Evolutionary conservation across 2,888 invertebrate species (phyloP).

Genomic region (Zaprionus obscuricornis): DNA sequence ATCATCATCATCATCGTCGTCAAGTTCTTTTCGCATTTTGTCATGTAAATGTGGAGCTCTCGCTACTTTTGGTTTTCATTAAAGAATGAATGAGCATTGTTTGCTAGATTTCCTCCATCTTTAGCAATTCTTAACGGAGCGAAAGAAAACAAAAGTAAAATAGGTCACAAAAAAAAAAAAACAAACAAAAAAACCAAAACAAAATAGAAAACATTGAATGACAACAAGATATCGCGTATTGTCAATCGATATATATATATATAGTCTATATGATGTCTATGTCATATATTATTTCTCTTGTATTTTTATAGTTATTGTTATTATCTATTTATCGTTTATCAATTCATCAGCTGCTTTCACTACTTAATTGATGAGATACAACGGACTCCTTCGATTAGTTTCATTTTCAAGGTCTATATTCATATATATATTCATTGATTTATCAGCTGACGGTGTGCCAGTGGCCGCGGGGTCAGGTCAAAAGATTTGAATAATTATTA

Average conservation of each 20-base stretch:
- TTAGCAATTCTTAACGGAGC: neutral
- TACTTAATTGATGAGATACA: conserved; percentile 31
- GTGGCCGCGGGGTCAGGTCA: too few relatives aligned
- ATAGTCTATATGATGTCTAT: too few relatives aligned
- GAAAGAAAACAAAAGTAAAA: conserved; percentile 33
- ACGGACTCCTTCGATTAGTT: conserved; percentile 1
- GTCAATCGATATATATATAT: conserved; percentile 10
- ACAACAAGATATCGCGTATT: too few relatives aligned
- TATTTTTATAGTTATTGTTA: conserved; percentile 15
- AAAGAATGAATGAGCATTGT: conserved; percentile 18
- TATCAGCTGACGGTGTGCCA: too few relatives aligned
- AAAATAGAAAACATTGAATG: too few relatives aligned
- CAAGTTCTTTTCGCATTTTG: conserved; percentile 33
- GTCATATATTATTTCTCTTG: too few relatives aligned
- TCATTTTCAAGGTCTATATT: conserved; percentile 32
- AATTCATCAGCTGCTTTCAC: conserved; percentile 38
- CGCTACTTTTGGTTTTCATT: conserved; percentile 32
- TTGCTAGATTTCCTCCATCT: neutral
- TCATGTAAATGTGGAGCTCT: conserved; percentile 36
- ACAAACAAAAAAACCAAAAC: too few relatives aligned
- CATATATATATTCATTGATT: conserved; percentile 22
- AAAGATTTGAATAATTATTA: too few relatives aligned
- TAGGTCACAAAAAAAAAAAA: conserved; percentile 32
- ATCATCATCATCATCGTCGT: too few relatives aligned
- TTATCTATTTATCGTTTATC: conserved; percentile 18